Base-by-base conservation (phyloP, 2,113 vertebrate species). In the Sinocyclocheilus grahami region DNA sequence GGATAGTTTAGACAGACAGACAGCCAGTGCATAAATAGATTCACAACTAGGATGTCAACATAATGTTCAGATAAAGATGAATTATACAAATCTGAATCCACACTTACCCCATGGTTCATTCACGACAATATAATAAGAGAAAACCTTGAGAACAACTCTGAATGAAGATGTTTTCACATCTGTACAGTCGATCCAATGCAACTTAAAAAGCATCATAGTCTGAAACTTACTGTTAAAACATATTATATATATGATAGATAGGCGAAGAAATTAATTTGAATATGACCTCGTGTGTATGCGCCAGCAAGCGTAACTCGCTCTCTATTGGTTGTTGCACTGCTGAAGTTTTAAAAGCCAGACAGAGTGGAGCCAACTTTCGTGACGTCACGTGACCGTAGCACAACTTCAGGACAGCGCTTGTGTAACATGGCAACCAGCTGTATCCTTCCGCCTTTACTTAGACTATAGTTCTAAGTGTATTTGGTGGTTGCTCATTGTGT, bases 321-420 rank as follows among this genome's bases (percentile, higher is more conserved):
- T 39, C 86, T 22, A 91, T 90, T 90, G 89, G 89, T 71, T 83
- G 78, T 24, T 63, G 22, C n/a, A 48, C 58, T 84, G 78, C 83
- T 87, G 85, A 80, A 89, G 88, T 90, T 90, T 88, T 89, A 39
- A 88, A 89, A 87, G 87, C 90, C 93, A 95, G 95, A 95, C 94
- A 92, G 89, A 93, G 87, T 90, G 95, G 94, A 96, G 95, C 95
- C 95, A 94, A 94, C 84, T 90, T 89, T 85, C 88, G 93, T 94
- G 93, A 93, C 93, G 93, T 93, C 87, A 91, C 91, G 65, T 82
- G 90, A 90, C 92, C 94, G 91, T 87, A 94, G 91, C 90, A 93
- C 95, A 86, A 89, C 91, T 90, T 86, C 86, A 88, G 86, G 78
- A 86, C 77, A 55, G 83, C 62, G 27, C n/a, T 46, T 53, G 78